Base-by-base conservation (phyloP, 30 jellyfish, hydroid and myxozoan genomes). In the Aurelia aurita region DNA sequence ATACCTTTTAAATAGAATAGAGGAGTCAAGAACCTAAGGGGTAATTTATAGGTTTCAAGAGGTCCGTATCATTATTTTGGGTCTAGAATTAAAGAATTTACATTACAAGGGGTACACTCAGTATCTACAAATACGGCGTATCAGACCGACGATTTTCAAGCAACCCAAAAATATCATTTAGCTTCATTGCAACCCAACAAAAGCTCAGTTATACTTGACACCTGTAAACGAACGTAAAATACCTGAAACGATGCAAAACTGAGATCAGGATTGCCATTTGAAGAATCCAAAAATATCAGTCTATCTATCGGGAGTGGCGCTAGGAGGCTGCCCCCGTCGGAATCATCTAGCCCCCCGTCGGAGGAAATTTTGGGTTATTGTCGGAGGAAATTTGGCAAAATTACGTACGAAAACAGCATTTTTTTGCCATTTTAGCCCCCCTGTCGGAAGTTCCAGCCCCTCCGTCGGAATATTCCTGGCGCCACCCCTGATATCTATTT, bases 251-350 rank as follows among this genome's bases (percentile, higher is more conserved):
- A 53, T 53, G 64, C 13, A 53, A 53, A 53, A 2, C 7, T 53
- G 64, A 53, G 64, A 53, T 53, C 64, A 53, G 64, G 64, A 53
- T 53, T 53, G 64, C 64, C 64, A n/a, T 47, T 53, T 5, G 4
- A 53, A 53, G 64, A 53, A 53, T 53, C 64, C 64, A 53, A 14
- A 20, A 53, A 9, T 2, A 53, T 12, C 3, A 9, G 13, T 53
- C 3, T 53, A 53, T 9, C 23, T 9, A 8, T 47, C n/a, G n/a
- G n/a, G n/a, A n/a, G n/a, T n/a, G n/a, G n/a, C n/a, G n/a, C n/a
- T n/a, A n/a, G n/a, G n/a, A n/a, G n/a, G n/a, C n/a, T n/a, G n/a
- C n/a, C n/a, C n/a, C n/a, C n/a, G n/a, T n/a, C n/a, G n/a, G n/a
- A n/a, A n/a, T n/a, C n/a, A n/a, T n/a, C n/a, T n/a, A n/a, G n/a